These are phyloP conservation scores for Helicoverpa armigera DNA, from an alignment of 1,140 invertebrate species.

Conservation along the genomic window DNA sequence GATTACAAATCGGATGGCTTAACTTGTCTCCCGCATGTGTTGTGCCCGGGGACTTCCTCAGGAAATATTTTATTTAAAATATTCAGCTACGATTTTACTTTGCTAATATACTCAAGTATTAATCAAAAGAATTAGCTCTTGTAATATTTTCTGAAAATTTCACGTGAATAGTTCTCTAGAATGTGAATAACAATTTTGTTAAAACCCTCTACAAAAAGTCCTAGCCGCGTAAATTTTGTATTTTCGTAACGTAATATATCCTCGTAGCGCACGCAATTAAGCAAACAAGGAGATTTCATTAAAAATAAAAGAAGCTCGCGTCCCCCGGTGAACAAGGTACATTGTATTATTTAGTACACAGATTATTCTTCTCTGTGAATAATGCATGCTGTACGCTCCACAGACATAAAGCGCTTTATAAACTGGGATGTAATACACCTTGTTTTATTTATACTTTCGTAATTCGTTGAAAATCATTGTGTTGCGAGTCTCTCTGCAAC, in stretches of 20 bases:
- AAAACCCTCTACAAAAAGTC: neutral
- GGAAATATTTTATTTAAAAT: slow-evolving; percentile 14
- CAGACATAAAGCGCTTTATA: slow-evolving; percentile 57
- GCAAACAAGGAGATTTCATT: slow-evolving; percentile 56
- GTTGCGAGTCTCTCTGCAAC: slow-evolving; percentile 38
- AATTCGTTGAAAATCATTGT: slow-evolving; percentile 48
- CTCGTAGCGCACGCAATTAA: slow-evolving; percentile 50
- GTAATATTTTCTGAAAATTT: neutral
- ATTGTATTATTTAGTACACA: slow-evolving; percentile 57
- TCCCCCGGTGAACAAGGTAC: slow-evolving; percentile 51
- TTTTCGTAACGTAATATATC: slow-evolving; percentile 37
- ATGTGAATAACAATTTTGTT: neutral
- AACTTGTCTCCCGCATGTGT: slow-evolving; percentile 26
- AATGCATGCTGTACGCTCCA: slow-evolving; percentile 54
- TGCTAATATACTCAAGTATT: neutral
- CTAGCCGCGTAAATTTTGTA: slow-evolving; percentile 7
- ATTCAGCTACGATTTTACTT: neutral
- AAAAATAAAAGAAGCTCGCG: slow-evolving; percentile 57
- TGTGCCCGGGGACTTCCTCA: slow-evolving; percentile 1
- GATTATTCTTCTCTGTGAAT: slow-evolving; percentile 56
- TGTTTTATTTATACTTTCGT: slow-evolving; percentile 55
- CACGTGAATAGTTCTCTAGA: neutral
- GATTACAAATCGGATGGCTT: slow-evolving; percentile 12
- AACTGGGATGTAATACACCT: slow-evolving; percentile 53
- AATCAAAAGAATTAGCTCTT: too few species aligned